Conservation (phyloP, 2,888 invertebrate species). For the Tuberolachnus salignus region DNA sequence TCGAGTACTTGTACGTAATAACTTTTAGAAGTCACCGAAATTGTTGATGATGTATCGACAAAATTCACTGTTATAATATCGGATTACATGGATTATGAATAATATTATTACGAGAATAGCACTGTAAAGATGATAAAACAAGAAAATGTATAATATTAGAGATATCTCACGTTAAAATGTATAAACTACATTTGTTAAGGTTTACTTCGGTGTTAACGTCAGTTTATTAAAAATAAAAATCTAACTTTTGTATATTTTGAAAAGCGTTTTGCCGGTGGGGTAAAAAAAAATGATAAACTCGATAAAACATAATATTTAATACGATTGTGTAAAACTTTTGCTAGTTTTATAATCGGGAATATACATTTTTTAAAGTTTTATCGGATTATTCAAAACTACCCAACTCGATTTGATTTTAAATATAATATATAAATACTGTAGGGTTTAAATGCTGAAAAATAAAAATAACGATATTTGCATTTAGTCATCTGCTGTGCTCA, state of each 20-base stretch:
- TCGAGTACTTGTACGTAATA: too few species aligned
- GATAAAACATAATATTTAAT: neutral
- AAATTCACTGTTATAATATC: too few species aligned
- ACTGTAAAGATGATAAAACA: too few species aligned
- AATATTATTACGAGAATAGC: too few species aligned
- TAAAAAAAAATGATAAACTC: conserved; percentile 4
- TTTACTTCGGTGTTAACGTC: too few species aligned
- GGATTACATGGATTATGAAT: too few species aligned
- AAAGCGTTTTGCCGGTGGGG: neutral
- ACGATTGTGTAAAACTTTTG: conserved; percentile 2
- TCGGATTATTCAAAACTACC: neutral
- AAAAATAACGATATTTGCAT: neutral
- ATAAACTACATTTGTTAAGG: too few species aligned
- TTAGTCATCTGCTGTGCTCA: neutral
- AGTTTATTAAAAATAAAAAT: too few species aligned
- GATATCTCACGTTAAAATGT: too few species aligned
- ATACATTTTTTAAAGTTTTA: neutral
- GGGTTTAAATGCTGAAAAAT: neutral
- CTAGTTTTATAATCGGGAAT: neutral
- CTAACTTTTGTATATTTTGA: neutral
- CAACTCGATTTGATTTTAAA: neutral
- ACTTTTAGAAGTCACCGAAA: too few species aligned
- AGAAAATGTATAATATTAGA: too few species aligned
- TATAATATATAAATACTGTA: neutral
- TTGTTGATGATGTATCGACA: too few species aligned